A percentile compares a stretch with the other conserved stretches of the same genome.
Conservation (phyloP, 2,113 vertebrate species). For the Progne subis region DNA sequence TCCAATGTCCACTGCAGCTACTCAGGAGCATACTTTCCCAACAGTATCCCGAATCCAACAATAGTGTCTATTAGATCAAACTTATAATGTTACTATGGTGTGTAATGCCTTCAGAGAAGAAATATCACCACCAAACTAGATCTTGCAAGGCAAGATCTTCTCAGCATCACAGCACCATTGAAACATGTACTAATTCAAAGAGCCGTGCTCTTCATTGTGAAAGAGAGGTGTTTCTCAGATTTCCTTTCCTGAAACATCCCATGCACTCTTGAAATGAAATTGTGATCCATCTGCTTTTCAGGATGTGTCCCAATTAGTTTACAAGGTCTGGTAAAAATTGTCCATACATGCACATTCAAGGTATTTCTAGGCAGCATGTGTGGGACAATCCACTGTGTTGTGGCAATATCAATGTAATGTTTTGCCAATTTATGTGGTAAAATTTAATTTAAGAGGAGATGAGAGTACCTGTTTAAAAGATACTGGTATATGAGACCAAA, state of each 20-base stretch:
- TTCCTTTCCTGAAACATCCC: neutral
- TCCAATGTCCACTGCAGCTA: neutral
- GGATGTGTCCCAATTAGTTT: neutral
- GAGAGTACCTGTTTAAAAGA: neutral
- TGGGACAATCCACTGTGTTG: neutral
- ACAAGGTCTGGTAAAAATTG: fast-evolving
- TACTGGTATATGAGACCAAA: neutral
- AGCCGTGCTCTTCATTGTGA: neutral
- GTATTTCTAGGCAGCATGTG: neutral
- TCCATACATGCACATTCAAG: neutral
- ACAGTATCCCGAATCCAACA: neutral
- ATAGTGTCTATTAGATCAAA: neutral
- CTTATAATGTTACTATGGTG: neutral
- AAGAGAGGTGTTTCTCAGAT: neutral
- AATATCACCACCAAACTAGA: neutral
- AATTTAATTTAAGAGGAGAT: neutral
- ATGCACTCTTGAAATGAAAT: neutral
- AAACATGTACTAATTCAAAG: neutral
- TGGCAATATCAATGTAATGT: neutral
- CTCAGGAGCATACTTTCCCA: neutral
- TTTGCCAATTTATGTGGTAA: neutral
- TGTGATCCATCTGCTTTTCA: neutral
- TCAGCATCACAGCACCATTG: neutral
- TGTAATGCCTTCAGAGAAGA: neutral
- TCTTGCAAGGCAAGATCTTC: neutral